Evolutionary conservation across 2,113 vertebrate species (phyloP), one percentile per base, ranked within the genome.

Genomic region (Drymodes brunneopygia): DNA sequence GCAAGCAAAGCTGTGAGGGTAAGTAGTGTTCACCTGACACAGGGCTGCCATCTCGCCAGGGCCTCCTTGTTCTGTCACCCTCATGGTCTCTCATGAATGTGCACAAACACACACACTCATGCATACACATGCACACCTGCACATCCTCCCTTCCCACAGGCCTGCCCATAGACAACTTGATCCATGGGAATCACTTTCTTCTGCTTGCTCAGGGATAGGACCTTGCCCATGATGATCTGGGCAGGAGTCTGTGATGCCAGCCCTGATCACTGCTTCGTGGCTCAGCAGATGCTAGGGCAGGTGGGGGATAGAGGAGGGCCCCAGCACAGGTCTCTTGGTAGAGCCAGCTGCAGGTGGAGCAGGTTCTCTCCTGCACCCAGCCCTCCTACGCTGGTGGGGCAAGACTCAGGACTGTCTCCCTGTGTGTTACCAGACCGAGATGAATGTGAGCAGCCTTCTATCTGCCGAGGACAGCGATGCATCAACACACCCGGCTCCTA

Each of bases 401-500:
- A 89, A 44, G n/a, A 28, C 45, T 82, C 77, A 88, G 24, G 17
- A 54, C 35, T 71, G 38, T 88, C 29, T 84, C 19, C 25, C 20
- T 94, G 4, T 97, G 45, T 96, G 64, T 97, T 96, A 25, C 62
- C 97, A 99, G 99, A 99, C 94, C 94, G 97, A 91, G 98, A 99
- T 12, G 99, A 99, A 89, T 99, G 99, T 97, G 98, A 98, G 92
- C 98, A 98, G 97, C 98, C 98, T 38, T 98, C 94, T 54, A 93
- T 97, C 91, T 99, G 99, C 96, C 97, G 29, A n/a, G 97, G 98
- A n/a, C 98, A 98, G 22, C 94, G 23, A 7, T 99, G 99, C 92
- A 94, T 98, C 97, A 99, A 99, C 98, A 99, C 98, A 0, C 98
- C 98, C 0, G 99, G 99, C 56, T 99, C 99, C 10, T 99, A 99